Conservation (phyloP, 2,888 invertebrate genomes). For the Eupithecia centaureata region DNA sequence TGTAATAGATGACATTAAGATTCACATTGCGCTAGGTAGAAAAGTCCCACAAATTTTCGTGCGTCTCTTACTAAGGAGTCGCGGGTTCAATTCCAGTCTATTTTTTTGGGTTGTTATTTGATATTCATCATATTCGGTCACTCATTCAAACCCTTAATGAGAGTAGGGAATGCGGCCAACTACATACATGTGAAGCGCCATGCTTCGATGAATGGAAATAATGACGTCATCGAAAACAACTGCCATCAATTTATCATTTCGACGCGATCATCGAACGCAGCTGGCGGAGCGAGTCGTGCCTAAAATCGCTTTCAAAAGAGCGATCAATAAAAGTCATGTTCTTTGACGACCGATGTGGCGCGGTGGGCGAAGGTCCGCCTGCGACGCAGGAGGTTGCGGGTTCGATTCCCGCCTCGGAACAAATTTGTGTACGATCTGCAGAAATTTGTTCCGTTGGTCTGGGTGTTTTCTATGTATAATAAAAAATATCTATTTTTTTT, state of each 20-base stretch:
- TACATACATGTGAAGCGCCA: background rate
- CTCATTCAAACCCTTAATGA: background rate
- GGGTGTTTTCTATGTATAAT: too few species aligned
- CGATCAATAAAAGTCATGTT: background rate
- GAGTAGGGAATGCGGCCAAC: background rate
- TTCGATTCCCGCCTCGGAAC: too few species aligned
- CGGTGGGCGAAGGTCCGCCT: too few species aligned
- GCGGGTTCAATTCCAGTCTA: too few species aligned
- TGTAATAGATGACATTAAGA: background rate
- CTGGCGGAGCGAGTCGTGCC: background rate
- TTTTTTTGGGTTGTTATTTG: too few species aligned
- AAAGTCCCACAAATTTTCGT: too few species aligned
- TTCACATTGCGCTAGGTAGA: background rate
- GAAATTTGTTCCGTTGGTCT: too few species aligned
- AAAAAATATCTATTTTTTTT: too few species aligned
- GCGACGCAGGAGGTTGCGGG: too few species aligned
- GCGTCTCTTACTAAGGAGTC: too few species aligned
- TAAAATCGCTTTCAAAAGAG: background rate
- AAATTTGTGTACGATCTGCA: too few species aligned
- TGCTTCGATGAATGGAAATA: conserved; percentile 1
- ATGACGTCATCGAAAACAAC: conserved; percentile 1
- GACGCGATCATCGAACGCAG: background rate
- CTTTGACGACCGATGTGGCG: too few species aligned
- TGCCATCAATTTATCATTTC: conserved; percentile 7
- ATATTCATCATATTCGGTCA: background rate